Conservation (phyloP, 2,113 vertebrate species). For the Hippocampus barbouri region DNA sequence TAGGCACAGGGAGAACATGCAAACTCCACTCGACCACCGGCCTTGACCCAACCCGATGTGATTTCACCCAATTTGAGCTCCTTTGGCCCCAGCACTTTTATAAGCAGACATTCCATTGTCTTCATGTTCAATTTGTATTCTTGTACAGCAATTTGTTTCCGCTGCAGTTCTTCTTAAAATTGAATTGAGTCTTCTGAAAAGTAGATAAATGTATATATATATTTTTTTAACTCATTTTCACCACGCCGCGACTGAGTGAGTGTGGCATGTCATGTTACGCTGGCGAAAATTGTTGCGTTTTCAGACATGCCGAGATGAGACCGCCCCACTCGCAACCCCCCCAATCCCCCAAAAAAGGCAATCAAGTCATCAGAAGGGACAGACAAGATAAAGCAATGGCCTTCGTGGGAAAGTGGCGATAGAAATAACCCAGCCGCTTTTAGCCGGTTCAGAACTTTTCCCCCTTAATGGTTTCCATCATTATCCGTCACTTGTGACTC, state of each 20-base stretch:
- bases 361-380: neutral
- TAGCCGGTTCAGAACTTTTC: neutral
- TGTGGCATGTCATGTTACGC: neutral
- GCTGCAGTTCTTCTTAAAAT: neutral
- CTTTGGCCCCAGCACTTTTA: too few relatives aligned
- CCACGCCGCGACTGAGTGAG: neutral
- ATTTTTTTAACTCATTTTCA: neutral
- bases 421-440: neutral
- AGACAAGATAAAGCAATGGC: neutral
- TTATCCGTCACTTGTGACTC: neutral
- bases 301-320: neutral
- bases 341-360: neutral
- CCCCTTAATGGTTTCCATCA: neutral
- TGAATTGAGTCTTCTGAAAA: neutral
- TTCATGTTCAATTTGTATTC: too few relatives aligned
- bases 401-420: neutral
- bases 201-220: too few relatives aligned
- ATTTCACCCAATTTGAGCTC: too few relatives aligned
- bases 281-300: neutral
- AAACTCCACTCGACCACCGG: too few relatives aligned
- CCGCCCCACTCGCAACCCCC: too few relatives aligned
- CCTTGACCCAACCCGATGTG: too few relatives aligned
- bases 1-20: too few relatives aligned
- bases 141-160: too few relatives aligned
- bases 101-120: too few relatives aligned